These are phyloP conservation scores for Carassius gibelio DNA, from an alignment of 2,113 vertebrate species.

Conservation along the genomic window DNA sequence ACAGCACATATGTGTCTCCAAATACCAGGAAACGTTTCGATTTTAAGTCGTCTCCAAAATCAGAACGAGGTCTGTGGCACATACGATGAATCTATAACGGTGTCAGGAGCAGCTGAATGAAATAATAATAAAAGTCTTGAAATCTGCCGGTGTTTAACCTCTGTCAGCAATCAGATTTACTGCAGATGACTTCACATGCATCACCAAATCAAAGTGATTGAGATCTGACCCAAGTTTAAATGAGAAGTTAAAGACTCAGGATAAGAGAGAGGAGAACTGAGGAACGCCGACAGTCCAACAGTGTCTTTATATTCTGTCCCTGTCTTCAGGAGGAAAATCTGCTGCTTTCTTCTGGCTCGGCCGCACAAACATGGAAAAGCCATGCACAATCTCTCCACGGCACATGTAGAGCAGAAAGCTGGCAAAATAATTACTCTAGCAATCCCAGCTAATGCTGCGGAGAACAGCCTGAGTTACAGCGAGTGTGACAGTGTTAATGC, in stretches of 20 bases:
- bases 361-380: neutral
- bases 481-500: neutral
- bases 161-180: too few relatives aligned
- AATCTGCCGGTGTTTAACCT: too few relatives aligned
- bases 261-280: too few relatives aligned
- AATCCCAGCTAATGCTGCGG: constrained; percentile 17
- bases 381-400: neutral
- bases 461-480: constrained; percentile 25
- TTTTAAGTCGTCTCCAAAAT: too few relatives aligned
- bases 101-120: too few relatives aligned
- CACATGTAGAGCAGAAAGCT: constrained; percentile 22
- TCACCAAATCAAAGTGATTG: neutral
- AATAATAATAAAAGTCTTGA: too few relatives aligned
- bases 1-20: too few relatives aligned
- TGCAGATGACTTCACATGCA: too few relatives aligned
- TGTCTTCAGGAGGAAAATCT: neutral
- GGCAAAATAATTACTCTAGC: constrained; percentile 43
- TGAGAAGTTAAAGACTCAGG: neutral
- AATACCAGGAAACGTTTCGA: too few relatives aligned
- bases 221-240: neutral
- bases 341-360: neutral
- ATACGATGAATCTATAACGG: too few relatives aligned
- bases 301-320: neutral
- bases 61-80: too few relatives aligned
- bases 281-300: neutral